Evolutionary conservation across 2,113 vertebrate species (phyloP).

Genomic region (Halichoerus grypus): DNA sequence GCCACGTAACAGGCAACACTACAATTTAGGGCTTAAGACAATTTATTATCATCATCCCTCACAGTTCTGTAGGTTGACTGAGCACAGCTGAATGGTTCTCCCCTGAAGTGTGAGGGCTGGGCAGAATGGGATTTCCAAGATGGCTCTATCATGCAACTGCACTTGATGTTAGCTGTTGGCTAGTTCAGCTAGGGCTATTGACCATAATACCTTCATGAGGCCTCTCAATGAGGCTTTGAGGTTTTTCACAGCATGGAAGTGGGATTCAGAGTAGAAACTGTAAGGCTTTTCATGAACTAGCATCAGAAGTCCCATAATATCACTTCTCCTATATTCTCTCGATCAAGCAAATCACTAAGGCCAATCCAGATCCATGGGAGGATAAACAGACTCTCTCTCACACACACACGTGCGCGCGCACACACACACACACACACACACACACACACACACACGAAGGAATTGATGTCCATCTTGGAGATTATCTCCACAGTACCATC

Average conservation of each 20-base stretch:
- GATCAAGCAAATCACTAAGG: background rate
- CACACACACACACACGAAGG: background rate
- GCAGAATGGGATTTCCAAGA: background rate
- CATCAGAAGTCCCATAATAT: background rate
- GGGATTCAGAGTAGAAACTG: background rate
- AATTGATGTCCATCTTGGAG: background rate
- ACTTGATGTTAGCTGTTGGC: background rate
- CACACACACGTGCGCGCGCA: background rate
- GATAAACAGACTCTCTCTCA: background rate
- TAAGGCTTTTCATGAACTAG: background rate
- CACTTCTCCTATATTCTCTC: background rate
- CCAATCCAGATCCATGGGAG: background rate
- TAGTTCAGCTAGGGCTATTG: background rate
- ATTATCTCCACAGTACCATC: background rate
- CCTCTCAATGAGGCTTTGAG: background rate
- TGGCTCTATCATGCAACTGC: background rate
- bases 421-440: background rate
- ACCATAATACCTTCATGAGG: background rate
- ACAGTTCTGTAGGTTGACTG: background rate
- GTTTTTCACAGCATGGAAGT: background rate
- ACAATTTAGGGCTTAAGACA: background rate
- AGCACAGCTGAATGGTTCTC: background rate
- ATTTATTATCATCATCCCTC: background rate
- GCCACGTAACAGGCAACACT: background rate
- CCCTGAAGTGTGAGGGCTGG: background rate